phyloP scores from a whole-genome alignment of 2,888 invertebrate genomes.

The Cactoblastis cactorum region DNA sequence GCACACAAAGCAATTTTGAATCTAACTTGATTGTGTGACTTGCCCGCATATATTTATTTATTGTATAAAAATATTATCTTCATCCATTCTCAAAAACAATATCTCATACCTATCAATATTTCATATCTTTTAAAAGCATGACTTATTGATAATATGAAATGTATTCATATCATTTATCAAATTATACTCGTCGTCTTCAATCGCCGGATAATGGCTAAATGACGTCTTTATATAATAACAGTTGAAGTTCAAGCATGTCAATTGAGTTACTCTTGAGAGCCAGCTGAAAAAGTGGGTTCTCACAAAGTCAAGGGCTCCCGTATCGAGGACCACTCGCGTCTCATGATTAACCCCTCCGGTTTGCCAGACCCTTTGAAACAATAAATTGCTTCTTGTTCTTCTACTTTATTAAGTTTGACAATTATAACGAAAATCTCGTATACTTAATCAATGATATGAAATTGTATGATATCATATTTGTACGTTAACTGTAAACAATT shows the following conservation, averaged over 20 bases:
- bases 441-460: too few relatives aligned
- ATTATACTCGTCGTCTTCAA: background rate
- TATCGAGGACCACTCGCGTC: background rate
- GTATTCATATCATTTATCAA: background rate
- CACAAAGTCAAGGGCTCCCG: background rate
- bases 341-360: constrained; percentile 2
- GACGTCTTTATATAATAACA: background rate
- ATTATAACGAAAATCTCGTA: too few relatives aligned
- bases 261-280: background rate
- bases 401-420: too few relatives aligned
- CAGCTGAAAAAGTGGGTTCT: background rate
- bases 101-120: background rate
- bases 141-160: background rate
- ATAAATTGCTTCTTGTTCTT: too few relatives aligned
- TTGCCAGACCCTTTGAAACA: constrained; percentile 5
- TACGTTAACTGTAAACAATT: too few relatives aligned
- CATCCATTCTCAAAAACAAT: too few relatives aligned
- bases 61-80: too few relatives aligned
- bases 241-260: constrained; percentile 4
- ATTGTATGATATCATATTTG: too few relatives aligned
- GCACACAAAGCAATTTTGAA: too few relatives aligned
- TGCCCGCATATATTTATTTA: too few relatives aligned
- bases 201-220: background rate
- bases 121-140: background rate
- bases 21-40: too few relatives aligned